phyloP scores from a whole-genome alignment of 2,888 invertebrate species.

The Pterostichus niger region DNA sequence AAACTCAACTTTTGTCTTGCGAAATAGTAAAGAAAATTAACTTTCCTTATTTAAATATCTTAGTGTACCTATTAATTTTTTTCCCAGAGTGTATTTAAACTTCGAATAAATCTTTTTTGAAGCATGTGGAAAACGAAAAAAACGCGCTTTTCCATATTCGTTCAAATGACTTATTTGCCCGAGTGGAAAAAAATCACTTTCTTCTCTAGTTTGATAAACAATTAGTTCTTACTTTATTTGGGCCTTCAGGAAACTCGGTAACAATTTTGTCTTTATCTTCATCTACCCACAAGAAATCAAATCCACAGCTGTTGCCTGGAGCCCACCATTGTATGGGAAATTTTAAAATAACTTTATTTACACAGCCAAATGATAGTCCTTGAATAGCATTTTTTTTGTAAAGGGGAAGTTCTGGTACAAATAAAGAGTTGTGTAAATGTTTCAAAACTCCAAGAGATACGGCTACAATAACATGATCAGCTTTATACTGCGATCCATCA shows the following conservation, averaged over 20 bases:
- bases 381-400: conserved; percentile 80
- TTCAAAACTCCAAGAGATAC: conserved; percentile 86
- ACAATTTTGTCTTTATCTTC: conserved; percentile 75
- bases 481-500: conserved; percentile 79
- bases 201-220: neutral
- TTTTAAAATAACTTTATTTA: conserved; percentile 83
- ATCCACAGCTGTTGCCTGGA: conserved; percentile 76
- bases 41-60: no score
- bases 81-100: no score
- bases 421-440: conserved; percentile 78
- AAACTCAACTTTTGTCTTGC: no score
- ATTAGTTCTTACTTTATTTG: conserved; percentile 68
- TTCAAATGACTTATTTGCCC: no score
- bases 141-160: no score
- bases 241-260: conserved; percentile 72
- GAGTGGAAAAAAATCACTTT: no score
- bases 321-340: conserved; percentile 85
- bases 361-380: conserved; percentile 82
- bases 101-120: neutral
- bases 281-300: conserved; percentile 81
- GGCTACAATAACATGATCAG: conserved; percentile 84
- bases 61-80: no score
- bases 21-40: no score
- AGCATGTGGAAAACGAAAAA: no score
- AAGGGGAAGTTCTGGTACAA: conserved; percentile 80